These are phyloP conservation scores for Lordiphosa clarofinis DNA, from an alignment of 1,140 invertebrate genomes.

Conservation along the genomic window DNA sequence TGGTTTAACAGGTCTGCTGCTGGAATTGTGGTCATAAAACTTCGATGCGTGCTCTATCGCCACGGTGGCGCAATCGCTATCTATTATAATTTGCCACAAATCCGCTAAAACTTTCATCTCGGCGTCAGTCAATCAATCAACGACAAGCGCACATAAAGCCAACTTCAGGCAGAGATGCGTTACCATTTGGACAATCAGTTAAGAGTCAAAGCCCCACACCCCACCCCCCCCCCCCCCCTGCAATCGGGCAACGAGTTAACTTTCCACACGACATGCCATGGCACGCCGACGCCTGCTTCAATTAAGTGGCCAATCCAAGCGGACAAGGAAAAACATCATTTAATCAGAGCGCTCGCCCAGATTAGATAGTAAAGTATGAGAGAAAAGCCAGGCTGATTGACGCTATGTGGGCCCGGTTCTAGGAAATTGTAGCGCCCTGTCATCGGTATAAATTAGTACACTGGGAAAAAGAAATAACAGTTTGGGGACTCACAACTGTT, in stretches of 20 bases:
- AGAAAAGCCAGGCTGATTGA: conserved; percentile 5
- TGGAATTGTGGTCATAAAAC: conserved; percentile 55
- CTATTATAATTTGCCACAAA: conserved; percentile 70
- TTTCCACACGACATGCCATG: conserved; percentile 3
- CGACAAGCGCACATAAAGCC: conserved; percentile 60
- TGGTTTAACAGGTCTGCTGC: conserved; percentile 1
- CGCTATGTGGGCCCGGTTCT: conserved; percentile 2
- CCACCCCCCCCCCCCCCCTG: conserved; percentile 7
- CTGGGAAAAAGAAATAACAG: too few relatives aligned
- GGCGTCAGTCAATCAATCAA: conserved; percentile 67
- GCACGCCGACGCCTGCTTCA: conserved; percentile 23
- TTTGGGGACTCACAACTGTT: too few relatives aligned
- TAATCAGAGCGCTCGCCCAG: conserved; percentile 40
- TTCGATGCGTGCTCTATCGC: conserved; percentile 67
- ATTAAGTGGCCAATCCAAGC: conserved; percentile 58
- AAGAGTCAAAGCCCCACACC: conserved; percentile 19
- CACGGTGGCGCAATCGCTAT: conserved; percentile 38
- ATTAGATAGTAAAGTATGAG: conserved; percentile 44
- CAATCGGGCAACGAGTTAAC: conserved; percentile 31
- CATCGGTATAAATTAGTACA: too few relatives aligned
- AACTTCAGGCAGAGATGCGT: conserved; percentile 8
- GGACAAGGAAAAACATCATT: conserved; percentile 47
- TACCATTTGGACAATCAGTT: conserved; percentile 48
- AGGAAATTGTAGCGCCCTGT: conserved; percentile 3
- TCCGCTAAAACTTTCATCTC: conserved; percentile 69